Conservation (phyloP, 2,888 invertebrate species). For the Melangyna quadrimaculata region DNA sequence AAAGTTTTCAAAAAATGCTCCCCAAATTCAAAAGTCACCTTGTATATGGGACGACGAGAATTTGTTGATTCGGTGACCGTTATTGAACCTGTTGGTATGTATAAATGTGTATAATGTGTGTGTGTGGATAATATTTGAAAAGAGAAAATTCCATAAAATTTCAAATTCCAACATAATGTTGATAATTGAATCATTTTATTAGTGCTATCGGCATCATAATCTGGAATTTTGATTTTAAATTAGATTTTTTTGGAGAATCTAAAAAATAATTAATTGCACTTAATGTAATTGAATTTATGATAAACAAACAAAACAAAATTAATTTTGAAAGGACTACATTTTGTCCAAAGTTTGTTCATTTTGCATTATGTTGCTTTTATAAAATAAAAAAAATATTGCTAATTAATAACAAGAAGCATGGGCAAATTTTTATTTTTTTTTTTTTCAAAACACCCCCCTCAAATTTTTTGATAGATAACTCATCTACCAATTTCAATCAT, state of each 20-base stretch:
- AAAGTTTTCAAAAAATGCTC: slow-evolving; percentile 95
- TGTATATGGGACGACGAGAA: slow-evolving; percentile 93
- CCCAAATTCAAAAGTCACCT: slow-evolving; percentile 92
- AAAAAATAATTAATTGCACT: not conserved
- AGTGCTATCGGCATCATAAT: not conserved
- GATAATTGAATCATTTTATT: not conserved
- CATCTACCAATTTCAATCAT: no score
- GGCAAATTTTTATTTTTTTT: no score
- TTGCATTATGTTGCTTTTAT: no score
- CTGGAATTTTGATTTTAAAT: not conserved
- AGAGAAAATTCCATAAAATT: not conserved
- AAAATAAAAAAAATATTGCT: no score
- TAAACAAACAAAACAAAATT: not conserved
- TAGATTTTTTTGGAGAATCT: not conserved
- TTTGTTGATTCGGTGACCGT: slow-evolving; percentile 93
- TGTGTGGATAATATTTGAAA: not conserved
- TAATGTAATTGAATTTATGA: not conserved
- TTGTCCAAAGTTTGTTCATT: no score
- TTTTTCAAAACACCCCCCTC: no score
- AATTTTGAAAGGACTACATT: not conserved
- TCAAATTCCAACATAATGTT: not conserved
- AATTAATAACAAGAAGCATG: no score
- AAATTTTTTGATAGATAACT: no score
- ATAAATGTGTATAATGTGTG: not conserved
- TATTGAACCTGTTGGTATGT: slow-evolving; percentile 92